These are phyloP conservation scores for Yponomeuta sedellus DNA, from an alignment of 2,888 invertebrate genomes.

Conservation along the genomic window DNA sequence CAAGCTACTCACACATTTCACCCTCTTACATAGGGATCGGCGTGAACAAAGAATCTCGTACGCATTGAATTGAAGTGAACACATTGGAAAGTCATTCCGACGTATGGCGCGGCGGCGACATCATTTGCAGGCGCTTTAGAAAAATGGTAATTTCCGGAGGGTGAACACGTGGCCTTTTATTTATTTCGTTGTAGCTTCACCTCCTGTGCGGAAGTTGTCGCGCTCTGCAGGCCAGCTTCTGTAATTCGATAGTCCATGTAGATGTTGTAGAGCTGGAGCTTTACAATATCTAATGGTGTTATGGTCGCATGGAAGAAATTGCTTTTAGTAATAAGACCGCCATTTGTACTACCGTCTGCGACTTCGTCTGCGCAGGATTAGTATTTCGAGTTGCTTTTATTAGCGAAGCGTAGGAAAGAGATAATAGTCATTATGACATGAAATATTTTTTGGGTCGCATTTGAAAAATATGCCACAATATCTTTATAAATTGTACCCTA, in stretches of 20 bases:
- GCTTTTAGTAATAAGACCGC: too few species aligned
- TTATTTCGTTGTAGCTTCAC: conserved; percentile 5
- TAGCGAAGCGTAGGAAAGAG: too few species aligned
- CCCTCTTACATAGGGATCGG: conserved; percentile 25
- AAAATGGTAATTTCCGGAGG: conserved; percentile 55
- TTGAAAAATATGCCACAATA: too few species aligned
- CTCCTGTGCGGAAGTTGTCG: background rate
- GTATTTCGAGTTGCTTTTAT: too few species aligned
- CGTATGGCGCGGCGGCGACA: conserved; percentile 36
- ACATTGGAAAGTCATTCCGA: conserved; percentile 48
- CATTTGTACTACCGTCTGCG: too few species aligned
- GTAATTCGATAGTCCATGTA: background rate
- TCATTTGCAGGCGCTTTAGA: conserved; percentile 57
- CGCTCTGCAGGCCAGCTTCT: background rate
- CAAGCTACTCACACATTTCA: conserved; percentile 20
- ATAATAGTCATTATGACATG: too few species aligned
- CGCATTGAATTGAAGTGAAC: conserved; percentile 23
- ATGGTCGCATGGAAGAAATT: too few species aligned
- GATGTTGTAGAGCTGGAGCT: too few species aligned
- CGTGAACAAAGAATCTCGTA: conserved; percentile 25
- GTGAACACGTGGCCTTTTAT: conserved; percentile 20
- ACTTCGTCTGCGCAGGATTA: too few species aligned
- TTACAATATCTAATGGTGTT: too few species aligned
- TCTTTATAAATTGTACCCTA: too few species aligned
- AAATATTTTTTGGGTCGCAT: too few species aligned